Evolutionary conservation across 2,888 invertebrate species (phyloP).

Genomic region (Schrankia costaestrigalis): DNA sequence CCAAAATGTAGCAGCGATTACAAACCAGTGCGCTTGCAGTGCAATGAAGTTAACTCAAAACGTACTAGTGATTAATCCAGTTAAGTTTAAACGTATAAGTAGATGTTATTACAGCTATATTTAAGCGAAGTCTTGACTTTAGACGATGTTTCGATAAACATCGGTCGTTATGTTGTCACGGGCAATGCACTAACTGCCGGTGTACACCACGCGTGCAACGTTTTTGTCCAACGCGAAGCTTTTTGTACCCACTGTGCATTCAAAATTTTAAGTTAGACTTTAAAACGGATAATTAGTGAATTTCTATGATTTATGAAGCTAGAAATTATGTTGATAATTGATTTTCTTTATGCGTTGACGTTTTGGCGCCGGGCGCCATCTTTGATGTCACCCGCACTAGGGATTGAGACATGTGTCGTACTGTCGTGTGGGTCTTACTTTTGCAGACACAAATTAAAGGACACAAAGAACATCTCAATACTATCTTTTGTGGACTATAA

Average conservation of each 20-base stretch:
- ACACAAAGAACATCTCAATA: no score
- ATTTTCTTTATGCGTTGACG: conserved; percentile 37
- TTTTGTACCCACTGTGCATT: conserved; percentile 45
- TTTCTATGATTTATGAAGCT: conserved; percentile 68
- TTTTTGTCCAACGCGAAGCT: conserved; percentile 46
- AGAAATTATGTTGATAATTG: conserved; percentile 30
- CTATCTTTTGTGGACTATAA: no score
- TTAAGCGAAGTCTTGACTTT: conserved; percentile 27
- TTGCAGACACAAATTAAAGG: no score
- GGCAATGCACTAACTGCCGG: conserved; percentile 65
- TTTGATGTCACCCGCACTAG: conserved; percentile 49
- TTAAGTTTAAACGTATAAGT: no score
- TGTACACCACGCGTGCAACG: conserved; percentile 67
- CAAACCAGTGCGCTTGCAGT: no score
- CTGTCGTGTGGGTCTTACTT: no score
- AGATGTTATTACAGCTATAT: conserved; percentile 13
- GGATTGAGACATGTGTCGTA: no score
- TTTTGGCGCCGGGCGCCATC: conserved; percentile 65
- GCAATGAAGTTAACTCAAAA: no score
- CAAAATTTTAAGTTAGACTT: conserved; percentile 39
- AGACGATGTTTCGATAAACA: conserved; percentile 59
- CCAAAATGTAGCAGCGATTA: no score
- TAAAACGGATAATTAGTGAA: conserved; percentile 46
- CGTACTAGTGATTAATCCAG: no score
- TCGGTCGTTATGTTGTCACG: conserved; percentile 75